phyloP scores from a whole-genome alignment of 2,797 vertebrate species.

The Coreius guichenoti region DNA sequence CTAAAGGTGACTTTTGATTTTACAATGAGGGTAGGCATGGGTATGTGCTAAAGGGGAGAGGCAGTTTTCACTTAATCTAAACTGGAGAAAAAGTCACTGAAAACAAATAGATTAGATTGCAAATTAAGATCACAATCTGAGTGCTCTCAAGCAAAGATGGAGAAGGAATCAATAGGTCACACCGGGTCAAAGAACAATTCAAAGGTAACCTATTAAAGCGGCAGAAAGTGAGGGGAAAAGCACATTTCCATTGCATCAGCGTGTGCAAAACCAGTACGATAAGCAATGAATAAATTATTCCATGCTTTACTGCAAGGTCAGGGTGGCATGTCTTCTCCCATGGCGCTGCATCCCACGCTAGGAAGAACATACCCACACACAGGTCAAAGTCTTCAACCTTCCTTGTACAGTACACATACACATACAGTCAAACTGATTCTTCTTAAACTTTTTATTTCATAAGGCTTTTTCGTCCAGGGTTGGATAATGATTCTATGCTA shows the following conservation, averaged over 20 bases:
- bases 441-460: slow-evolving; percentile 22
- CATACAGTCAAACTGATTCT: slow-evolving; percentile 47
- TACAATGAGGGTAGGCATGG: not conserved
- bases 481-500: slow-evolving; percentile 26
- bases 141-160: slow-evolving; percentile 63
- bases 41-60: slow-evolving; percentile 15
- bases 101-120: slow-evolving; percentile 64
- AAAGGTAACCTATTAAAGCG: slow-evolving; percentile 22
- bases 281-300: slow-evolving; percentile 74
- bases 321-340: slow-evolving; percentile 67
- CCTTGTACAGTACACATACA: slow-evolving; percentile 38
- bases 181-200: slow-evolving; percentile 32
- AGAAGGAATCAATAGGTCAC: slow-evolving; percentile 69
- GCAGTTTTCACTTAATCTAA: slow-evolving; percentile 32
- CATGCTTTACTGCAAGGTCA: slow-evolving; percentile 72
- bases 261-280: slow-evolving; percentile 62
- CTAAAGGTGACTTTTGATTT: slow-evolving; percentile 52
- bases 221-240: slow-evolving; percentile 48
- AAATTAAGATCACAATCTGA: slow-evolving; percentile 69
- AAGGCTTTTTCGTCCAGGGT: not conserved
- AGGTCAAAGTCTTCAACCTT: slow-evolving; percentile 40
- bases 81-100: slow-evolving; percentile 45
- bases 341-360: slow-evolving; percentile 69
- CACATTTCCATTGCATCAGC: slow-evolving; percentile 24
- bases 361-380: slow-evolving; percentile 52